Conservation (phyloP, 2,888 invertebrate species). For the Phania funesta region DNA sequence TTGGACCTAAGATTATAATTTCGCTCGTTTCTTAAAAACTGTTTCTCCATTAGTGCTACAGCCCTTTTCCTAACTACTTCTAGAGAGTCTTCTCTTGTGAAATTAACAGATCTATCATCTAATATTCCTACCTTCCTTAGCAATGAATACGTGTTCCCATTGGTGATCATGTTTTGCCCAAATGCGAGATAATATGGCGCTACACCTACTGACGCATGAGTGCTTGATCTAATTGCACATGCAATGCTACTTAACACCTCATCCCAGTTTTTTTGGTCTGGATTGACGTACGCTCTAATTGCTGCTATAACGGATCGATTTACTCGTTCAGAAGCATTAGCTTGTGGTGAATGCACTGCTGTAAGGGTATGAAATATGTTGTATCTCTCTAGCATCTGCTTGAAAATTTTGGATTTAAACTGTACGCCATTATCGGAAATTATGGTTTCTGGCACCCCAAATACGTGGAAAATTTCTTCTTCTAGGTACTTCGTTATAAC, state of each 20-base stretch:
- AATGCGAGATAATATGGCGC: neutral
- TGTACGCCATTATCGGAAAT: no score
- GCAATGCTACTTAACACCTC: neutral
- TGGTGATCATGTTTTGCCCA: neutral
- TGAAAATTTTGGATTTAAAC: no score
- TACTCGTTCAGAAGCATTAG: no score
- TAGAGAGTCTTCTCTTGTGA: no score
- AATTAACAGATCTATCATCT: no score
- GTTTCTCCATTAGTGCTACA: no score
- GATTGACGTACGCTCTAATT: neutral
- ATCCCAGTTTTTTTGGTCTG: neutral
- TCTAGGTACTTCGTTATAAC: neutral
- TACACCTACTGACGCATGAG: neutral
- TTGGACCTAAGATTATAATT: no score
- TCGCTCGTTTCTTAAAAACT: no score
- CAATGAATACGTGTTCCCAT: no score
- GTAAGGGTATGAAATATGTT: neutral
- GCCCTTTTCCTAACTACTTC: no score
- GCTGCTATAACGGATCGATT: no score
- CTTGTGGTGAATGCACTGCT: neutral
- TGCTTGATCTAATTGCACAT: neutral
- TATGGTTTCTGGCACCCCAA: neutral
- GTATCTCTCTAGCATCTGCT: neutral
- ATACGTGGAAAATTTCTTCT: neutral
- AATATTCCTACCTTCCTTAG: no score